These are phyloP conservation scores for Polia nebulosa DNA, from an alignment of 2,888 invertebrate species.

Conservation along the genomic window DNA sequence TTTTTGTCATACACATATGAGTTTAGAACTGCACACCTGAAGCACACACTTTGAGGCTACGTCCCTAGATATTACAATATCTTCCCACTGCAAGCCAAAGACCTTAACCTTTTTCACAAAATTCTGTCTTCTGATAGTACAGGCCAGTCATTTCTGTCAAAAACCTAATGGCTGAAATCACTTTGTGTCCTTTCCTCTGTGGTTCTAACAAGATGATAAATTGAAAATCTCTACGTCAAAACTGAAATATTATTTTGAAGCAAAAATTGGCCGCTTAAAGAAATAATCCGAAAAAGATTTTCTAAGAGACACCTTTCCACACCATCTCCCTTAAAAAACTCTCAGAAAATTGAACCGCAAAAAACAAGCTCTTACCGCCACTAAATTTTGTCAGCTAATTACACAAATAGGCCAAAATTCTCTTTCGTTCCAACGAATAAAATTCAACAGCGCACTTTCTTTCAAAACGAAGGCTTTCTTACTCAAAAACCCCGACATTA, in stretches of 20 bases:
- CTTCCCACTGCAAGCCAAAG: not conserved
- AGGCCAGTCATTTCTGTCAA: not conserved
- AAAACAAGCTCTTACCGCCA: slow-evolving; percentile 41
- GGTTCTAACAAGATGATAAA: not conserved
- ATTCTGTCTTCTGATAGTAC: not conserved
- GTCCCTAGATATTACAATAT: too few relatives aligned
- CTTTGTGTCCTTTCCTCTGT: not conserved
- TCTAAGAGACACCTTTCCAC: slow-evolving; percentile 40
- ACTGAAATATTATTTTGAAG: slow-evolving; percentile 12
- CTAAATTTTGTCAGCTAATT: slow-evolving; percentile 60
- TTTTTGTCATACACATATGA: too few relatives aligned
- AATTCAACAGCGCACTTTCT: slow-evolving; percentile 58
- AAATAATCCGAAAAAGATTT: slow-evolving; percentile 14
- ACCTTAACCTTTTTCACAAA: not conserved
- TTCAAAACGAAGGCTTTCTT: slow-evolving; percentile 58
- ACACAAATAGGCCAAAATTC: slow-evolving; percentile 51
- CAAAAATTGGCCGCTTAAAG: slow-evolving; percentile 16
- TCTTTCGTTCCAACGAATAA: slow-evolving; percentile 55
- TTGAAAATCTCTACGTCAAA: not conserved
- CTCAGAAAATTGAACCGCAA: slow-evolving; percentile 27
- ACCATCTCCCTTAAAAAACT: slow-evolving; percentile 28
- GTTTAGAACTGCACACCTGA: too few relatives aligned
- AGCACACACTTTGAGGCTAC: too few relatives aligned
- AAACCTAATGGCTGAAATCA: not conserved
- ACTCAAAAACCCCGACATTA: slow-evolving; percentile 57